Percentiles rank a stretch among this genome's conserved stretches.
phyloP scores from a whole-genome alignment of 1,140 invertebrate species.

The Nasonia giraulti region DNA sequence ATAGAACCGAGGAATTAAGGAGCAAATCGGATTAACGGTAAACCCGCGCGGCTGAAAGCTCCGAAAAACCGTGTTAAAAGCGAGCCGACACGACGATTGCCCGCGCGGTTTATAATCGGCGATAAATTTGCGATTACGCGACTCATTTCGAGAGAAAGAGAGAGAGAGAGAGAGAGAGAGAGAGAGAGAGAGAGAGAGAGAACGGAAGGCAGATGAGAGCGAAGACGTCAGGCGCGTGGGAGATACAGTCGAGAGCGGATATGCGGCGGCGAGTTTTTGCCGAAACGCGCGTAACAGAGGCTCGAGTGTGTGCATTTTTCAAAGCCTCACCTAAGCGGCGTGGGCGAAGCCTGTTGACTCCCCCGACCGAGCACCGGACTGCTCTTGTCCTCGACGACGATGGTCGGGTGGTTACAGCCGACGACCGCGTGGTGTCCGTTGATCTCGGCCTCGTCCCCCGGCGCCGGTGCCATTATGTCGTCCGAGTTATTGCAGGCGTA shows the following conservation, averaged over 20 bases:
- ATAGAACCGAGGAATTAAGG: neutral
- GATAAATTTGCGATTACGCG: neutral
- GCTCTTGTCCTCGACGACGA: conserved; percentile 18
- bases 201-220: neutral
- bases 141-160: neutral
- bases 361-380: neutral
- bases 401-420: conserved; percentile 9
- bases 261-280: neutral
- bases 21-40: conserved; percentile 11
- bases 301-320: no score
- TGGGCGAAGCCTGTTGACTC: neutral
- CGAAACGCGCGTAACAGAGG: neutral
- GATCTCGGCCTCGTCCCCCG: conserved; percentile 3
- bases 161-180: conserved; percentile 1
- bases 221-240: neutral
- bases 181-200: conserved; percentile 1
- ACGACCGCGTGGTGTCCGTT: neutral
- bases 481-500: conserved; percentile 28
- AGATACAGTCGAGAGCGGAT: neutral
- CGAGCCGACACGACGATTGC: neutral
- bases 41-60: neutral
- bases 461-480: conserved; percentile 34
- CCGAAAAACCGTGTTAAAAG: neutral
- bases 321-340: conserved; percentile 19
- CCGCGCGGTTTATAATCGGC: neutral